Evolutionary conservation across 2,888 invertebrate species (phyloP).

Genomic region (Lasius fuliginosus): DNA sequence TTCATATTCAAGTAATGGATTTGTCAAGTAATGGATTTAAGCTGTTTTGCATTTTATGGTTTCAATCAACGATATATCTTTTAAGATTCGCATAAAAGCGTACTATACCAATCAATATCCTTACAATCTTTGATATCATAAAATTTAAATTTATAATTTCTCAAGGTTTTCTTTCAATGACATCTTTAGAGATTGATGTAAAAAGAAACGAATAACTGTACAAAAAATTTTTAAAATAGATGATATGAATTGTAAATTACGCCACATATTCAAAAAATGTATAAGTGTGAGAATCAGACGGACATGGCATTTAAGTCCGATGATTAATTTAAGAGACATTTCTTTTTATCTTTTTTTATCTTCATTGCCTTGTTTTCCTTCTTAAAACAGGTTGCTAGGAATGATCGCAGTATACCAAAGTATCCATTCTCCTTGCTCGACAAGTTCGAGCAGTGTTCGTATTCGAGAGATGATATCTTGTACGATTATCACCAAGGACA

Average conservation of each 20-base stretch:
- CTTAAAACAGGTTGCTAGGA: conserved; percentile 29
- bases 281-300: background rate
- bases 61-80: background rate
- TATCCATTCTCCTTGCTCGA: conserved; percentile 1
- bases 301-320: conserved; percentile 18
- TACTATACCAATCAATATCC: background rate
- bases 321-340: conserved; percentile 35
- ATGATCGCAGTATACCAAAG: conserved; percentile 9
- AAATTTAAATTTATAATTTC: conserved; percentile 46
- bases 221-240: background rate
- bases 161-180: background rate
- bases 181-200: background rate
- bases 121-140: conserved; percentile 7
- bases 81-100: background rate
- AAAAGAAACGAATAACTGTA: background rate
- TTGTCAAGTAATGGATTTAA: background rate
- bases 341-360: conserved; percentile 10
- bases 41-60: background rate
- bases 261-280: background rate
- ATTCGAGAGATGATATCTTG: conserved; percentile 16
- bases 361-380: background rate
- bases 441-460: background rate
- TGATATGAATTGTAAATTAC: conserved; percentile 31
- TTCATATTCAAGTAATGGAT: background rate
- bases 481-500: conserved; percentile 15